These are phyloP conservation scores for Hoplodrina blanda DNA, from an alignment of 2,888 invertebrate species.

Conservation along the genomic window DNA sequence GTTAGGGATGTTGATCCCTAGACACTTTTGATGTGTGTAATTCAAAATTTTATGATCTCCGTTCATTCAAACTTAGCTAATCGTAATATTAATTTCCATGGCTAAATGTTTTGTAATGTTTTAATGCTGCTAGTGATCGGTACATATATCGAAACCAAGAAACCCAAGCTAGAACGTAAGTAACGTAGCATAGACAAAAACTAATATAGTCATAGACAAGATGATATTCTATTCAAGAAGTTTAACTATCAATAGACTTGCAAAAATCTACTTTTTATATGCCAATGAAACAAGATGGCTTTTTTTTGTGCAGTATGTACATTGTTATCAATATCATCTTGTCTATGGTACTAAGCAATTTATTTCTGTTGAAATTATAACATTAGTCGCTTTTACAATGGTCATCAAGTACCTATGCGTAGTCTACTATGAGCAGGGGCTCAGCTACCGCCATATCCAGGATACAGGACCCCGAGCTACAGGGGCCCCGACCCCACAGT, in stretches of 20 bases:
- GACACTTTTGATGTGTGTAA: too few species aligned
- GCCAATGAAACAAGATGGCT: too few species aligned
- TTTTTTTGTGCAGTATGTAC: conserved; percentile 2
- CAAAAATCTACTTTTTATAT: neutral
- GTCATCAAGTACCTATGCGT: neutral
- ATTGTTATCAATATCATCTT: conserved; percentile 2
- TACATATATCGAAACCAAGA: conserved; percentile 83
- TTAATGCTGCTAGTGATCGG: conserved; percentile 84
- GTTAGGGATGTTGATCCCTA: too few species aligned
- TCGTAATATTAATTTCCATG: conserved; percentile 7
- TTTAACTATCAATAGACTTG: neutral
- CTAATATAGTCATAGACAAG: conserved; percentile 15
- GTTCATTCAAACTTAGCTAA: neutral
- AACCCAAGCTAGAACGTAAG: conserved; percentile 84
- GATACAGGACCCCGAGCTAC: too few species aligned
- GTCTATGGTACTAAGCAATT: neutral
- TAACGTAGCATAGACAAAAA: conserved; percentile 59
- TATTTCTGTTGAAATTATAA: too few species aligned
- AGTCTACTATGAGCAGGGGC: neutral
- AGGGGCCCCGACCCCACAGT: too few species aligned
- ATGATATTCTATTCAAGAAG: conserved; percentile 3
- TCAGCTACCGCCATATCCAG: too few species aligned
- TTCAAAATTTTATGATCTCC: neutral
- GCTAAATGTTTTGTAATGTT: conserved; percentile 33
- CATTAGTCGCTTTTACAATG: neutral